Conservation (phyloP, 2,113 vertebrate species). For the Sapajus apella region DNA sequence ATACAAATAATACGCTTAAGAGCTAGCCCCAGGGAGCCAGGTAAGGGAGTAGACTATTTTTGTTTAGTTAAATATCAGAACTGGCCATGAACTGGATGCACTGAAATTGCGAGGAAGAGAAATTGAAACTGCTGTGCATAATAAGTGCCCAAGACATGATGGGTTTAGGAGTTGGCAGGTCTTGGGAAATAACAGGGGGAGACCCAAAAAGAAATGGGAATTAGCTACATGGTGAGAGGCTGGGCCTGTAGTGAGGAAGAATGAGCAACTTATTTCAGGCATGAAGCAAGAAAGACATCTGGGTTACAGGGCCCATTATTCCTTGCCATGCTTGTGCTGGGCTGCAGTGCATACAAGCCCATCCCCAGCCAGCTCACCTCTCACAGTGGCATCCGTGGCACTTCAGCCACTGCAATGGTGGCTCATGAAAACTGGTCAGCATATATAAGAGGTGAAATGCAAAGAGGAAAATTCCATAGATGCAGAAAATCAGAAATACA, state of each 20-base stretch:
- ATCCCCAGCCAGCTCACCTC: fast-evolving
- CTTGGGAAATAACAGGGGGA: fast-evolving
- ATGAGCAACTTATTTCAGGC: background rate
- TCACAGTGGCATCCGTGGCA: fast-evolving
- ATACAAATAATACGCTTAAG: background rate
- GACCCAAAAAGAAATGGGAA: background rate
- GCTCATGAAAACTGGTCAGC: background rate
- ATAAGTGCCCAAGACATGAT: fast-evolving
- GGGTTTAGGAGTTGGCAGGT: too few relatives aligned
- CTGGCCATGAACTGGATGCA: background rate
- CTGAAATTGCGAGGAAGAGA: too few relatives aligned
- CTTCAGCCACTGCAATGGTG: fast-evolving
- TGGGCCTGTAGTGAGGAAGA: too few relatives aligned
- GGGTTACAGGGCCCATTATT: fast-evolving
- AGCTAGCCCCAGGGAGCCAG: fast-evolving
- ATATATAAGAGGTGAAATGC: fast-evolving
- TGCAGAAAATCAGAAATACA: background rate
- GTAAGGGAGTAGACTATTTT: background rate
- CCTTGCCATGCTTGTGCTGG: too few relatives aligned
- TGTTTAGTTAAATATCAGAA: background rate
- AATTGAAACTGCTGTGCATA: too few relatives aligned
- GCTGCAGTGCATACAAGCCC: too few relatives aligned
- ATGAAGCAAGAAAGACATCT: background rate
- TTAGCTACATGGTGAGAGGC: fast-evolving
- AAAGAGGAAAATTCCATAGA: background rate